A percentile compares a stretch with the other conserved stretches of the same genome.
Conservation (phyloP, 64 coral and sea anemone genomes). For the Actinia equina region DNA sequence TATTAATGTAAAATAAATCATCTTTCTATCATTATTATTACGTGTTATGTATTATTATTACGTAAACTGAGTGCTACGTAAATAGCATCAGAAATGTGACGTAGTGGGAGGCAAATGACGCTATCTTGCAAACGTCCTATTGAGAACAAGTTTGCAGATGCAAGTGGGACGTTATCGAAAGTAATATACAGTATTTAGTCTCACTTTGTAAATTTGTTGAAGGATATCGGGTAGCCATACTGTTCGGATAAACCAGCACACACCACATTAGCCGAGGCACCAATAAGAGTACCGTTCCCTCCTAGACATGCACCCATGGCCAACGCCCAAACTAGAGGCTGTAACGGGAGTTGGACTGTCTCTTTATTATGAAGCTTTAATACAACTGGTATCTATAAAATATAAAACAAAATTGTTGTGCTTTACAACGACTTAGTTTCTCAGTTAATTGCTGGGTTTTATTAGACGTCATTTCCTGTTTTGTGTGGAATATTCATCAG, state of each 20-base stretch:
- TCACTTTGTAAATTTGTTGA: constrained; percentile 80
- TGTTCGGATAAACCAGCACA: constrained; percentile 82
- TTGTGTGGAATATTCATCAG: too few relatives aligned
- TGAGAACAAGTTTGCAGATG: too few relatives aligned
- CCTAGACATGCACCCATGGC: constrained; percentile 81
- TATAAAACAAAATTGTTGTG: not conserved
- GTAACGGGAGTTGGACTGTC: constrained; percentile 22
- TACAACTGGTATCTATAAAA: constrained; percentile 64
- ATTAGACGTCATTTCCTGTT: too few relatives aligned
- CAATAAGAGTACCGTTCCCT: constrained; percentile 89
- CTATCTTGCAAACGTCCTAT: too few relatives aligned
- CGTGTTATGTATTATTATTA: too few relatives aligned
- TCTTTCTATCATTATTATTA: too few relatives aligned
- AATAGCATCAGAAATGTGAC: too few relatives aligned
- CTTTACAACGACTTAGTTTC: not conserved
- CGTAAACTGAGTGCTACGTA: too few relatives aligned
- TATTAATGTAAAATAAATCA: too few relatives aligned
- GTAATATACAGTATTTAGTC: not conserved
- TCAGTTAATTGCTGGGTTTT: too few relatives aligned
- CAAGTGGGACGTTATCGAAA: not conserved
- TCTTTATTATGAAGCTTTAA: constrained; percentile 23
- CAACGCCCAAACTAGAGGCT: constrained; percentile 59
- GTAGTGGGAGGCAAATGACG: too few relatives aligned
- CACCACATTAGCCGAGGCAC: constrained; percentile 83
- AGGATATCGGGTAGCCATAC: constrained; percentile 76